A percentile compares a stretch with the other conserved stretches of the same genome.
Conservation (phyloP, 2,888 invertebrate species). For the Hemicrepidius hirtus region DNA sequence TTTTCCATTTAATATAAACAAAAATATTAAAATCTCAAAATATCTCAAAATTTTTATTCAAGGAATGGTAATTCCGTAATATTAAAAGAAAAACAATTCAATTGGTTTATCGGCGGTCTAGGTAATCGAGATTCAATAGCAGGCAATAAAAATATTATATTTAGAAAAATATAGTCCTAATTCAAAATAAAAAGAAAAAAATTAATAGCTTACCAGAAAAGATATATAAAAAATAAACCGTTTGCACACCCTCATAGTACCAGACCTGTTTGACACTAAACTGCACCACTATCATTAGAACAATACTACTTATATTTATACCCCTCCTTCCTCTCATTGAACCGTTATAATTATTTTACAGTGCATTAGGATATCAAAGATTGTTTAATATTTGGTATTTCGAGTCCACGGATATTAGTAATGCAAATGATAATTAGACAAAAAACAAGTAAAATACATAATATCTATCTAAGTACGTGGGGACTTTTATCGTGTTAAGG, state of each 20-base stretch:
- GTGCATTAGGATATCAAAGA: constrained; percentile 3
- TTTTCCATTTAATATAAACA: too few species aligned
- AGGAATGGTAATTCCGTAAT: too few species aligned
- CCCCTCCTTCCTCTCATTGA: constrained; percentile 23
- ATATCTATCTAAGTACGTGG: neutral
- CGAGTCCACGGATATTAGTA: constrained; percentile 20
- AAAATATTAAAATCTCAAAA: too few species aligned
- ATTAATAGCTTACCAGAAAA: constrained; percentile 5
- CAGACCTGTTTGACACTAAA: constrained; percentile 15
- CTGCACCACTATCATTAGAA: constrained; percentile 14
- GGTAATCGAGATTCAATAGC: too few species aligned
- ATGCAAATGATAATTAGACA: constrained; percentile 21
- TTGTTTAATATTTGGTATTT: constrained; percentile 19
- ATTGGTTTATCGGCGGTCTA: too few species aligned
- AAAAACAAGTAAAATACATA: constrained; percentile 16
- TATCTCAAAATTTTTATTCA: too few species aligned
- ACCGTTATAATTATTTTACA: constrained; percentile 30
- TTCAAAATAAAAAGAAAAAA: too few species aligned
- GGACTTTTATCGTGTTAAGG: constrained; percentile 12
- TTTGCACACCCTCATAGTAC: constrained; percentile 28
- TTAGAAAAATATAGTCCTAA: too few species aligned
- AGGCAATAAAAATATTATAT: too few species aligned
- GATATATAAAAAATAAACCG: neutral
- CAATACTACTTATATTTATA: constrained; percentile 28
- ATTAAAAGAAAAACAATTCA: too few species aligned